phyloP scores from a whole-genome alignment of 2,113 vertebrate species.

The Gadus macrocephalus region DNA sequence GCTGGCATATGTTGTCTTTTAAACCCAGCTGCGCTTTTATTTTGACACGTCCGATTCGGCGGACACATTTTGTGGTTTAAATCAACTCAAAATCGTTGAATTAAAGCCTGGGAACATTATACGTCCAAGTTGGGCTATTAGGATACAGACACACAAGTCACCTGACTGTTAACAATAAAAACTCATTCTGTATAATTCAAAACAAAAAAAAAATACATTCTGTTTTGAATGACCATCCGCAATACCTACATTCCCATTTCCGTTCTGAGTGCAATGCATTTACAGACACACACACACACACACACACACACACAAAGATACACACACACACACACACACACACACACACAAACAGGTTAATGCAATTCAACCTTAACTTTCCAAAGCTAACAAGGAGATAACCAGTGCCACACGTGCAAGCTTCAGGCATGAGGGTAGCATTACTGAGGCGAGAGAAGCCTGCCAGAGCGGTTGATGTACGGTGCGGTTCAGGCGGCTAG shows the following conservation, averaged over 20 bases:
- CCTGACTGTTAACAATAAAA: no score
- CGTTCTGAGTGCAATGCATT: conserved; percentile 23
- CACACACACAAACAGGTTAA: conserved; percentile 17
- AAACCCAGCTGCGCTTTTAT: no score
- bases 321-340: conserved; percentile 8
- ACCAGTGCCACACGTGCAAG: conserved; percentile 64
- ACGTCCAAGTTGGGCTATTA: no score
- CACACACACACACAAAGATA: no score
- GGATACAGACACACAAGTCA: no score
- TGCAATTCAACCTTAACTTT: conserved; percentile 28
- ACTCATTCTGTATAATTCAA: no score
- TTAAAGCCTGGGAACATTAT: no score
- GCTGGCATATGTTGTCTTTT: no score
- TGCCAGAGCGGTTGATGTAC: conserved; percentile 42
- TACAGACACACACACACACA: background rate
- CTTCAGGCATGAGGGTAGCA: conserved; percentile 70
- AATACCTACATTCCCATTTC: conserved; percentile 28
- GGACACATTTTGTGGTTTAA: no score
- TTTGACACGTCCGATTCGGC: no score
- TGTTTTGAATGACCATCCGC: conserved; percentile 21
- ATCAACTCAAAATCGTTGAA: no score
- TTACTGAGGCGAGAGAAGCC: conserved; percentile 47
- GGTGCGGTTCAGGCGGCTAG: conserved; percentile 34
- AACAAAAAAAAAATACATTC: conserved; percentile 15
- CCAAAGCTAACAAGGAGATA: conserved; percentile 45